These are phyloP conservation scores for Myopa tessellatipennis DNA, from an alignment of 2,888 invertebrate genomes.

Conservation along the genomic window DNA sequence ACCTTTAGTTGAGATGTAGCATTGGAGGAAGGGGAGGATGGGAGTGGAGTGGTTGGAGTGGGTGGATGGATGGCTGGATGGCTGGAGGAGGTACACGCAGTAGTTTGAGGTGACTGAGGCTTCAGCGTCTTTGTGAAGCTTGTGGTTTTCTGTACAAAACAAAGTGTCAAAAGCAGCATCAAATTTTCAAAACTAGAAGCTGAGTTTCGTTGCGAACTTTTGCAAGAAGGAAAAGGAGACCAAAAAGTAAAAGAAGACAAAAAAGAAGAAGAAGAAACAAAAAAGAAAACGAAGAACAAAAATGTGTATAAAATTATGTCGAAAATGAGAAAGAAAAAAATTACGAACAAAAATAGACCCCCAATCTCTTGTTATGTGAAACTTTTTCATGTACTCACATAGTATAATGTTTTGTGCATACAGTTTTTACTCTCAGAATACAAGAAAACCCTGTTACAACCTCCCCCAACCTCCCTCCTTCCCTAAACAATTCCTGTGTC, in stretches of 20 bases:
- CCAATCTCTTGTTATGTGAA: too few relatives aligned
- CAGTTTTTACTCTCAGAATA: too few relatives aligned
- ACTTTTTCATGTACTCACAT: too few relatives aligned
- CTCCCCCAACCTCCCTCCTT: too few relatives aligned
- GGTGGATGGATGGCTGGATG: neutral
- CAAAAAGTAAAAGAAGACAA: neutral
- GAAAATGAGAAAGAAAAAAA: too few relatives aligned
- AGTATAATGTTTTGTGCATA: too few relatives aligned
- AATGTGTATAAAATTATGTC: too few relatives aligned
- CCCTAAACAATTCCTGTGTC: too few relatives aligned
- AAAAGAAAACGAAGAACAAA: neutral
- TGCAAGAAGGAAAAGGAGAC: neutral
- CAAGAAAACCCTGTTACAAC: too few relatives aligned
- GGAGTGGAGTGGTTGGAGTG: neutral
- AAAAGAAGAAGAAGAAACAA: neutral
- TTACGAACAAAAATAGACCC: too few relatives aligned
- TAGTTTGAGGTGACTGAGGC: neutral
- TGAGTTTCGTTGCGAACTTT: neutral
- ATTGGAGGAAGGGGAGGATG: neutral
- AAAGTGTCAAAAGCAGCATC: slow-evolving; percentile 17
- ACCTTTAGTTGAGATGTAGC: too few relatives aligned
- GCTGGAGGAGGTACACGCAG: neutral
- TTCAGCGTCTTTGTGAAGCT: neutral
- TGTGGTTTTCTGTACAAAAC: neutral
- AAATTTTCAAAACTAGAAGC: neutral